Evolutionary conservation across 2,888 invertebrate species (phyloP), one percentile per base, ranked within the genome.

Genomic region (Itoplectis maculator): DNA sequence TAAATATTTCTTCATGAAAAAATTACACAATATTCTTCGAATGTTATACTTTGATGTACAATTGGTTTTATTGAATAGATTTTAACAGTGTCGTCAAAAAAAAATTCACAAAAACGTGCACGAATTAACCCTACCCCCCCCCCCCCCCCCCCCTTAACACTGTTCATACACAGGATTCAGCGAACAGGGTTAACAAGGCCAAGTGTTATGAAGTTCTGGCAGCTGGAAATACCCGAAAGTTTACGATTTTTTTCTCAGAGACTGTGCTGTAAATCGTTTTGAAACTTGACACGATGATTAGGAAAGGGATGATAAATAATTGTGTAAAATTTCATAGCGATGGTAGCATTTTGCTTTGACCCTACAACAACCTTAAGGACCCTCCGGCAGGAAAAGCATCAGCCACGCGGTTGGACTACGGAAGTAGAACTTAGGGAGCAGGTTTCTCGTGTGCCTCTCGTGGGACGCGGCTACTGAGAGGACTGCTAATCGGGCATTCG

Each of bases 401-500:
- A 49, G 47, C 47, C 42, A 77, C 15, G 65, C 13, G 72, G 20
- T n/a, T 15, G 23, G 47, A 79, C 29, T 65, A 63, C 61, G 40
- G 29, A 77, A 63, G 42, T 40, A 37, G 59, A 40, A 42, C 15
- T 56, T 23, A n/a, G 8, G 47, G 45, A 72, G 20, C 2, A 23
- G 45, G 18, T 2, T 18, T 18, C 51, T 51, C 4, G 5, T 9
- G n/a, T 13, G 51, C 51, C 29, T 56, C 66, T 35, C 66, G 42
- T 29, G 20, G 13, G 42, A 66, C 37, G 51, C 13, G 47, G 47
- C 51, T 74, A 59, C 77, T 45, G 78, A 59, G 76, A 69, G 45
- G 84, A 83, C 76, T 85, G 77, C 84, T 85, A 85, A 85, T 83
- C 84, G 83, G 69, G 76, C 73, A 79, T 83, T 83, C 79, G 81